phyloP scores from a whole-genome alignment of 2,888 invertebrate genomes.

The Ormyrus labotus region DNA sequence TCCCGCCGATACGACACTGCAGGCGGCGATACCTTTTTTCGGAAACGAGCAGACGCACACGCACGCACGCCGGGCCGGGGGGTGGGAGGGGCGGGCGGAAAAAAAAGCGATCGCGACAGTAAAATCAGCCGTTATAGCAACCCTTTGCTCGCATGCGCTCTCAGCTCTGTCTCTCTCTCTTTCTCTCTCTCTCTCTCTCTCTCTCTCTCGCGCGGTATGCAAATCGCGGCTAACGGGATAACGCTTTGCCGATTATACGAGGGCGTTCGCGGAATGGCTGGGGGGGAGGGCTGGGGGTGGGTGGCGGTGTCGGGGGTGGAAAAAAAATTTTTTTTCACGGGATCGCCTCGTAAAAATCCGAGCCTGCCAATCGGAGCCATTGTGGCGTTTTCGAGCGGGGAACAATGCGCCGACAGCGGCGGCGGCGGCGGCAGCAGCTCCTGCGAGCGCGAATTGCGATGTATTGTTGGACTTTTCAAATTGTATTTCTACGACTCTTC shows the following conservation, averaged over 20 bases:
- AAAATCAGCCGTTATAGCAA: conserved; percentile 63
- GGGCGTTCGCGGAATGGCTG: conserved; percentile 30
- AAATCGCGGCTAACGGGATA: conserved; percentile 69
- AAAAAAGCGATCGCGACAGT: conserved; percentile 60
- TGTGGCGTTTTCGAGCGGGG: conserved; percentile 66
- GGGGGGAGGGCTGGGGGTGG: neutral
- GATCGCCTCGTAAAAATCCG: conserved; percentile 71
- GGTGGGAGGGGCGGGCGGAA: conserved; percentile 7
- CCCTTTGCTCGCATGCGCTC: conserved; percentile 49
- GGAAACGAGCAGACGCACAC: too few relatives aligned
- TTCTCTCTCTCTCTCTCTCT: conserved; percentile 42
- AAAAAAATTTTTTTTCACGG: conserved; percentile 60
- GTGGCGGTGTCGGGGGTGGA: conserved; percentile 56
- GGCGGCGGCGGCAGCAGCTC: conserved; percentile 20
- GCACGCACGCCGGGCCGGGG: too few relatives aligned
- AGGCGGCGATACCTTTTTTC: too few relatives aligned
- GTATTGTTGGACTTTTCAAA: conserved; percentile 69
- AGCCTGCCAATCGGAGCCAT: conserved; percentile 72
- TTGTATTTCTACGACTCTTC: conserved; percentile 64
- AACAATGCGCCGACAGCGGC: conserved; percentile 64
- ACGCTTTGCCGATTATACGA: conserved; percentile 72
- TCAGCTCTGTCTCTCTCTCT: conserved; percentile 35
- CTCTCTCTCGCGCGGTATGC: conserved; percentile 66
- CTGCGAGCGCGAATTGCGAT: conserved; percentile 62
- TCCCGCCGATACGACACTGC: too few relatives aligned